phyloP scores from a whole-genome alignment of 2,113 vertebrate genomes.

The Seriola quinqueradiata region DNA sequence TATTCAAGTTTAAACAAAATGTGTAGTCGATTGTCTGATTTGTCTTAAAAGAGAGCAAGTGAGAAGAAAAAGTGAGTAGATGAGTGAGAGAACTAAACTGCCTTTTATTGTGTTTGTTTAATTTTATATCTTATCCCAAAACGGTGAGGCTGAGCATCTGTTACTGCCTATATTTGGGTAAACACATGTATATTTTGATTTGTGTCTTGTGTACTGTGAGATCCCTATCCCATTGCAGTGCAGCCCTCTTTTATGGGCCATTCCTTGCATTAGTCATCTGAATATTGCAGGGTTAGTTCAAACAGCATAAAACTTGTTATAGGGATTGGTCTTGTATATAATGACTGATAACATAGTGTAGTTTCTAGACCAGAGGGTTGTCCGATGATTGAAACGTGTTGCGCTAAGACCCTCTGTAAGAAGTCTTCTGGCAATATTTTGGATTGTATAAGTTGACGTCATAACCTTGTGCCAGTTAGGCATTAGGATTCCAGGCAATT shows the following conservation, averaged over 20 bases:
- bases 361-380: neutral
- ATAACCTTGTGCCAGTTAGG: slow-evolving; percentile 30
- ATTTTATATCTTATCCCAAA: slow-evolving; percentile 15
- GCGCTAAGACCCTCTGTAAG: neutral
- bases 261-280: slow-evolving; percentile 3
- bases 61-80: neutral
- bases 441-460: slow-evolving; percentile 45
- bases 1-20: neutral
- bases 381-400: neutral
- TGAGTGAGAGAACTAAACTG: slow-evolving; percentile 12
- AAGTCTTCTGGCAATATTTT: neutral
- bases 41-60: neutral
- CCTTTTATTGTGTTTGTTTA: slow-evolving; percentile 25
- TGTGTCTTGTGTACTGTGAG: neutral
- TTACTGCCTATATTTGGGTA: slow-evolving; percentile 4
- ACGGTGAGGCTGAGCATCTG: neutral
- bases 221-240: neutral
- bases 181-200: slow-evolving; percentile 14
- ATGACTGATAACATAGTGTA: neutral
- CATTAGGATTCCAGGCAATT: slow-evolving; percentile 72
- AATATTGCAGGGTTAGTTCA: neutral
- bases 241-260: neutral
- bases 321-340: neutral
- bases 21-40: neutral
- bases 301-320: slow-evolving; percentile 9